phyloP scores from a whole-genome alignment of 2,113 vertebrate species.

The Protomyctophum bolini region DNA sequence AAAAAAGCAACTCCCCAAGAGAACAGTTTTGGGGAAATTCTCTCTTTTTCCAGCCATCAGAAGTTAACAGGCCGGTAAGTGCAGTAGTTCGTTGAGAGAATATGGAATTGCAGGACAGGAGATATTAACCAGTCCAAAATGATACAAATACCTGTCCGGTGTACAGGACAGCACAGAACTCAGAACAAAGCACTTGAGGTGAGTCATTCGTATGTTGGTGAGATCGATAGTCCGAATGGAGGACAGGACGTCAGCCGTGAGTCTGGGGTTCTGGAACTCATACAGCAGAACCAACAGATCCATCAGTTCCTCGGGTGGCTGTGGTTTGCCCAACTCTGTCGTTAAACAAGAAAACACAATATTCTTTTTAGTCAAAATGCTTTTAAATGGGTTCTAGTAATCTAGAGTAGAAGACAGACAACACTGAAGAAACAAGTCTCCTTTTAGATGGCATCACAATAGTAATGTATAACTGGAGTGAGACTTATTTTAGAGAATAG shows the following conservation, averaged over 20 bases:
- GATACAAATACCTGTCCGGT: slow-evolving; percentile 61
- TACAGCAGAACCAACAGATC: slow-evolving; percentile 94
- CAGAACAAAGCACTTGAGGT: slow-evolving; percentile 90
- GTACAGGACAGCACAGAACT: slow-evolving; percentile 84
- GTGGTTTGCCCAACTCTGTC: slow-evolving; percentile 76
- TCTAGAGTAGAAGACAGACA: neutral
- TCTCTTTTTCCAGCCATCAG: too few relatives aligned
- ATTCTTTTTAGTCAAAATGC: neutral
- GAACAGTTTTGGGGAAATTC: too few relatives aligned
- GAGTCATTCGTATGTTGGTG: slow-evolving; percentile 86
- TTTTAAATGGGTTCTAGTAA: neutral
- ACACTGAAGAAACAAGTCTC: neutral
- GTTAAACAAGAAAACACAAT: slow-evolving; percentile 3
- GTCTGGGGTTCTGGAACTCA: slow-evolving; percentile 93
- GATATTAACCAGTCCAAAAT: neutral
- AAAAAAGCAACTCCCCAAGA: too few relatives aligned
- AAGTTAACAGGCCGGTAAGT: neutral
- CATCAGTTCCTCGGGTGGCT: slow-evolving; percentile 90
- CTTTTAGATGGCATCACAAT: neutral
- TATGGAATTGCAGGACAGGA: neutral
- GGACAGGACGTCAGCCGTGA: slow-evolving; percentile 86
- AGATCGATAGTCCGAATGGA: slow-evolving; percentile 84
- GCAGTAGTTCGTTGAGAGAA: neutral
- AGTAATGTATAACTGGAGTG: too few relatives aligned
- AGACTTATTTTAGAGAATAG: too few relatives aligned